Evolutionary conservation across 2,888 invertebrate genomes (phyloP), one percentile per base, ranked within the genome.

Genomic region (Eucera pruinosa): DNA sequence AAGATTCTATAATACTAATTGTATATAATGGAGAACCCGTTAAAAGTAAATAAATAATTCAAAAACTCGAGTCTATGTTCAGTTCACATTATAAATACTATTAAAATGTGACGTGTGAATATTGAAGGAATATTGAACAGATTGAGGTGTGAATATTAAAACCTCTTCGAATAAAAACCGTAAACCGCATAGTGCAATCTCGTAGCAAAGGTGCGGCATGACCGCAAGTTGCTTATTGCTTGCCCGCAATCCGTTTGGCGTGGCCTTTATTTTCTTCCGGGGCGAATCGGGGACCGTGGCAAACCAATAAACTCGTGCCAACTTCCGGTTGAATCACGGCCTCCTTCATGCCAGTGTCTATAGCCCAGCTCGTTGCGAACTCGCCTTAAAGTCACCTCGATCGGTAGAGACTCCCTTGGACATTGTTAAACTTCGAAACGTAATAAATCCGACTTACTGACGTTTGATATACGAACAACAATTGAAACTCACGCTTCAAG

Each of bases 311-410:
- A 83, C 71, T 43, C 54, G 23, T 54, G 33, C 27, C 54, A 84
- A 86, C 69, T 79, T 81, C 58, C 47, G 58, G 66, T 36, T 45
- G 73, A 78, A 72, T 77, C 54, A 74, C 72, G 72, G 78, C 73
- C 68, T 69, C 30, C 18, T 30, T 20, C 66, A 67, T 65, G 55
- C 62, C 62, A 62, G 65, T 77, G 67, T 74, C 73, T 67, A 65
- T 48, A 43, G 45, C 25, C 23, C 23, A 81, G 81, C 81, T 78
- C 65, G 62, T 81, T 78, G 54, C 41, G 71, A 88, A 87, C 80
- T 87, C 78, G 79, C 84, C 50, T 84, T 84, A 82, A 83, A 86
- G 86, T 87, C 86, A 79, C 79, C 55, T 66, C 64, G 73, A 81
- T 84, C 71, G 70, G n/a, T n/a, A 41, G 33, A 65, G 61, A 48